A percentile compares a stretch with the other conserved stretches of the same genome.
Conservation (phyloP, 2,888 invertebrate genomes). For the Pantelozetes paolii region DNA sequence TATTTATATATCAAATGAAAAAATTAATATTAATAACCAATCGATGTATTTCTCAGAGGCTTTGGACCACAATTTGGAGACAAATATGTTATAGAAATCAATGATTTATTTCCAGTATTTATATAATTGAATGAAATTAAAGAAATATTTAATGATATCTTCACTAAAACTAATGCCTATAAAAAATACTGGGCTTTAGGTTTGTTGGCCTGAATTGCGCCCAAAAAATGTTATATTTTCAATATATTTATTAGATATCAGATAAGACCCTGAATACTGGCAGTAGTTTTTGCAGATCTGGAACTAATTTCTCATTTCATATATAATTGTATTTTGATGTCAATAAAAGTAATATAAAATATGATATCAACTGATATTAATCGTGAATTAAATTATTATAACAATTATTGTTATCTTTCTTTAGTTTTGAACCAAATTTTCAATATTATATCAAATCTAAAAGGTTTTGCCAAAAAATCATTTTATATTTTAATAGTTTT, state of each 20-base stretch:
- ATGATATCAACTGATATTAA: conserved; percentile 2
- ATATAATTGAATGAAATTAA: background rate
- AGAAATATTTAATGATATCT: background rate
- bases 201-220: conserved; percentile 25
- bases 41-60: background rate
- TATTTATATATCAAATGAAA: conserved; percentile 9
- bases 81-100: too few relatives aligned
- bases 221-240: conserved; percentile 1
- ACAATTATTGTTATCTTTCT: background rate
- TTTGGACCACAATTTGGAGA: background rate
- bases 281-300: background rate
- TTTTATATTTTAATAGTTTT: background rate
- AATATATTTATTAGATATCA: conserved; percentile 20
- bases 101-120: background rate
- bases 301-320: conserved; percentile 16
- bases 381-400: conserved; percentile 6
- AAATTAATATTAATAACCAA: background rate
- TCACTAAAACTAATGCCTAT: background rate
- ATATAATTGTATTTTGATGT: background rate
- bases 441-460: too few relatives aligned
- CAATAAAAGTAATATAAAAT: conserved; percentile 20
- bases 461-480: too few relatives aligned
- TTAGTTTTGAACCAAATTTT: too few relatives aligned
- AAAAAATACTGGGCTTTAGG: background rate
- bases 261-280: background rate